These are phyloP conservation scores for Choristoneura fumiferana DNA, from an alignment of 1,140 invertebrate species.

Conservation along the genomic window DNA sequence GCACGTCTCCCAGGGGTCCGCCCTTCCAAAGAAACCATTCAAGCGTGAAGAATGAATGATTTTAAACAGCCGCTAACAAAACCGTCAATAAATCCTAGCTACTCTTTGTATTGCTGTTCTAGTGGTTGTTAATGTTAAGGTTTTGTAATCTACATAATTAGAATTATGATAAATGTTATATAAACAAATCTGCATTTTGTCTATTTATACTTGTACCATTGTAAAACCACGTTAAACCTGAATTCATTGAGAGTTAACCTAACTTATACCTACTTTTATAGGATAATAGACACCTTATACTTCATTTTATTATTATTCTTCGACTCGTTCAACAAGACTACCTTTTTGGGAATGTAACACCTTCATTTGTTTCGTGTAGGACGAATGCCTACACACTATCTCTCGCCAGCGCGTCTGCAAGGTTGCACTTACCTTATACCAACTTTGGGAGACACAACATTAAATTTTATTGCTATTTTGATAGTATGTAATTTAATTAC, in stretches of 20 bases:
- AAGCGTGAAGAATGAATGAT: constrained; percentile 62
- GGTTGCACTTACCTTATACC: constrained; percentile 31
- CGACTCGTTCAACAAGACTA: too few species aligned
- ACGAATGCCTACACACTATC: constrained; percentile 36
- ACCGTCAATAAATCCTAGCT: constrained; percentile 51
- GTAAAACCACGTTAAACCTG: too few species aligned
- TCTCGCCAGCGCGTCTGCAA: constrained; percentile 34
- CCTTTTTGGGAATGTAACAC: too few species aligned
- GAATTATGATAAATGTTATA: background rate
- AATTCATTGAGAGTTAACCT: too few species aligned
- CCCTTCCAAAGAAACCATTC: constrained; percentile 50
- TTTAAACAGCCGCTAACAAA: constrained; percentile 51
- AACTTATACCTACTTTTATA: too few species aligned
- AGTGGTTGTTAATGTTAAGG: constrained; percentile 28
- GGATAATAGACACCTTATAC: too few species aligned
- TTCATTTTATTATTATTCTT: too few species aligned
- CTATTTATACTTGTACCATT: background rate
- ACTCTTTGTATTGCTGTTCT: constrained; percentile 31
- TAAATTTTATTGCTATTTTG: too few species aligned
- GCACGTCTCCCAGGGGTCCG: constrained; percentile 41
- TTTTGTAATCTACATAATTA: background rate
- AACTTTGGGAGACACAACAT: too few species aligned
- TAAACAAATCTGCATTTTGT: background rate
- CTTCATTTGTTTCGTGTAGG: constrained; percentile 24
- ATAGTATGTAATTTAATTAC: too few species aligned